Evolutionary conservation across 2,113 vertebrate species (phyloP).

Genomic region (Arenaria interpres): DNA sequence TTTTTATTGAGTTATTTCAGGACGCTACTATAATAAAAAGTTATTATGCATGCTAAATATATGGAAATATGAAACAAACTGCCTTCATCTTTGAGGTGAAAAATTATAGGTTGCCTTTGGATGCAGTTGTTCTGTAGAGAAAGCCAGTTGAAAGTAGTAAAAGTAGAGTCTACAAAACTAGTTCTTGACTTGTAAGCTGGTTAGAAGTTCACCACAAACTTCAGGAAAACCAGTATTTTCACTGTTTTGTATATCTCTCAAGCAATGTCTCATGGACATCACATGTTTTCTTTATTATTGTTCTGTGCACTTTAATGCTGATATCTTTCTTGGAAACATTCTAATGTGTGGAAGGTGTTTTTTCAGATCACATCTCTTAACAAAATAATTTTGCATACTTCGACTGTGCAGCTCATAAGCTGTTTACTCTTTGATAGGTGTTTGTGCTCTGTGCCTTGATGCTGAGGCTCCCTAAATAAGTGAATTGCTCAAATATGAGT

Average conservation of each 20-base stretch:
- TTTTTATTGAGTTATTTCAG: background rate
- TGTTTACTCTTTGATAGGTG: background rate
- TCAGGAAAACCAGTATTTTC: background rate
- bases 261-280: background rate
- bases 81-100: background rate
- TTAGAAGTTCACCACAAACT: background rate
- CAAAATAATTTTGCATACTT: background rate
- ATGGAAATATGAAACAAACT: background rate
- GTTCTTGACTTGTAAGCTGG: background rate
- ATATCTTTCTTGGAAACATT: background rate
- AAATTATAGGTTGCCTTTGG: background rate
- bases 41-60: background rate
- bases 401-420: background rate
- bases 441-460: background rate
- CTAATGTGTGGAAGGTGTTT: background rate
- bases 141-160: background rate
- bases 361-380: background rate
- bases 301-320: background rate
- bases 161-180: background rate
- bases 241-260: background rate
- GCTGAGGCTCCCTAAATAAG: background rate
- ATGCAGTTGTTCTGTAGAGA: background rate
- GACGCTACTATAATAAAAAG: background rate
- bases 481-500: background rate
- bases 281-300: background rate